Base-by-base conservation (phyloP, 2,888 invertebrate genomes). In the Tetrapedia diversipes region DNA sequence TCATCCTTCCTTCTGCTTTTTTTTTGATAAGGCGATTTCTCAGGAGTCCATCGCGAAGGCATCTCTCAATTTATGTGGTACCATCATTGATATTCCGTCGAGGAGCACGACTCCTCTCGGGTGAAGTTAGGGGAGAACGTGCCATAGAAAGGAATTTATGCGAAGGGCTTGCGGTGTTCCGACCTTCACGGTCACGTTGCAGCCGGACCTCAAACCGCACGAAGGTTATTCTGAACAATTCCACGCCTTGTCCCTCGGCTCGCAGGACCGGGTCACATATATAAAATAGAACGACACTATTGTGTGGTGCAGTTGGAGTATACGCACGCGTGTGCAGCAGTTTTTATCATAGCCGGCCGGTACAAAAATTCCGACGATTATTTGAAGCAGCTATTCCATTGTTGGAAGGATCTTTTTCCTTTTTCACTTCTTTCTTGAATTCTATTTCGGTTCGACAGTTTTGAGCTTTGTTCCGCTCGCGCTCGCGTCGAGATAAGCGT, bases 151-250 rank as follows among this genome's bases (percentile, higher is more conserved):
- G 81, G 80, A 80, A 82, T 83, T 83, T 80, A 77, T 81, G 81
- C 77, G 75, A 80, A 80, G 83, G 80, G 81, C 77, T 80, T 83
- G 78, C 83, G 78, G 80, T 77, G 71, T 77, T 77, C 66, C 83
- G 81, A 84, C 81, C 83, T 84, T 84, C 83, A 78, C 76, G 83
- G 75, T 83, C 81, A 82, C 69, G 77, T 78, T 74, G 79, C 73
- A 82, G 68, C 79, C 79, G 77, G 76, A 80, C 80, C 82, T 81
- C 76, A 79, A 79, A 81, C 81, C 77, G 77, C 79, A 81, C 81
- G 71, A 81, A 81, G 71, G 65, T 79, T 73, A 74, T 72, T 66
- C 69, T 77, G 66, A 67, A 71, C 77, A 71, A 80, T 80, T 80
- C 68, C 71, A 79, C 54, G 70, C 64, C 61, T 70, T 75, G 79